Evolutionary conservation across 2,888 invertebrate genomes (phyloP).

Genomic region (Agrochola macilenta): DNA sequence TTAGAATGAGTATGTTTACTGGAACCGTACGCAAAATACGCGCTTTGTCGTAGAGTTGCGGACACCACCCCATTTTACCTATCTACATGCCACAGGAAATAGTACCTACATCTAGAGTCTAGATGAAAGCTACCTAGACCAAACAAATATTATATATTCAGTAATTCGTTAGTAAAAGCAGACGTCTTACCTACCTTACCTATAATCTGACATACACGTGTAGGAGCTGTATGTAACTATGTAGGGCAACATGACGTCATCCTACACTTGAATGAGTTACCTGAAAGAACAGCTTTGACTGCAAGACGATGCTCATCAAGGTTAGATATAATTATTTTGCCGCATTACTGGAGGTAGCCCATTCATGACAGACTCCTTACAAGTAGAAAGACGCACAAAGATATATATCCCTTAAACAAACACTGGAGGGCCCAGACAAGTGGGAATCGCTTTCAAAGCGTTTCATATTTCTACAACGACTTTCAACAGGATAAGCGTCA

Average conservation of each 20-base stretch:
- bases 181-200: neutral
- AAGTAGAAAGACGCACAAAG: neutral
- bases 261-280: conserved; percentile 15
- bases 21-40: neutral
- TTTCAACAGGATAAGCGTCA: neutral
- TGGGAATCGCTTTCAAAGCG: no score
- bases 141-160: neutral
- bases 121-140: no score
- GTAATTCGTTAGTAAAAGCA: no score
- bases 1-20: neutral
- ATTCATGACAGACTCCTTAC: neutral
- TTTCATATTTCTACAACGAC: neutral
- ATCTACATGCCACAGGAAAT: no score
- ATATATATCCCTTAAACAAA: neutral
- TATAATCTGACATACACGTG: neutral
- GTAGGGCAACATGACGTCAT: conserved; percentile 29
- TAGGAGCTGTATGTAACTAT: conserved; percentile 14
- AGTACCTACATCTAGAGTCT: neutral
- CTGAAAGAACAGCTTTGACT: conserved; percentile 25
- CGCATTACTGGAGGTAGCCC: neutral
- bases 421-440: neutral
- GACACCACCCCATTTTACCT: no score
- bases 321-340: neutral
- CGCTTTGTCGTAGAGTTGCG: no score
- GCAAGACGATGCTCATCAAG: neutral